Base-by-base conservation (phyloP, 1,140 invertebrate genomes). In the Nephila pilipes region DNA sequence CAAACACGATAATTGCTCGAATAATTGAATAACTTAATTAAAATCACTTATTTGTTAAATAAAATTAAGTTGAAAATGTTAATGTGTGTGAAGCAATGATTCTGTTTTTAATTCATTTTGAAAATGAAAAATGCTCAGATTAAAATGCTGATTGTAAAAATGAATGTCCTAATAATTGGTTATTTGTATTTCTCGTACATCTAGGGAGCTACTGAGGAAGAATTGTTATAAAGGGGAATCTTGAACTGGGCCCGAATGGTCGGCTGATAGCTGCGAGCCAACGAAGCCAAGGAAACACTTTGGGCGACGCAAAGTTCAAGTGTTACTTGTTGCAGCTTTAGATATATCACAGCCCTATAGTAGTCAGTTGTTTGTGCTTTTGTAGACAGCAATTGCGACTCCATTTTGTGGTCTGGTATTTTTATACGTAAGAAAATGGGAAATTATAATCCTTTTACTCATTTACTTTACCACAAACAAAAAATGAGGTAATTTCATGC, bases 241-340 rank as follows among this genome's bases (percentile, higher is more conserved):
- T 75, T 18, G 29, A 75, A 32, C 69, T 32, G 10, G 18, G 32
- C 29, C 29, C 4, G 69, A 32, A 75, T 14, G 32, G 18, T 32
- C 29, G 69, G 29, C 32, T 75, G 69, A 75, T 29, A 32, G 29
- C 69, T 75, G 29, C 69, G 36, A 75, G 69, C 69, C 32, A 32
- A 75, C 29, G 32, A 29, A 75, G 29, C 69, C 69, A 75, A 75
- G 69, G 18, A 29, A 75, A 36, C 32, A 75, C 29, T 75, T 32
- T 69, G n/a, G 69, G 29, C 69, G 25, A 36, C 32, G 14, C 25
- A n/a, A 3, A 32, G 69, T 75, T 36, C 32, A 32, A 75, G 29
- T 75, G 29, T 36, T 75, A 75, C 63, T 69, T 69, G 63, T 75
- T 69, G 69, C 69, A 75, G 69, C 69, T 75, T 75, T 75, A 75